Evolutionary conservation across 1,140 invertebrate genomes (phyloP), one percentile per base, ranked within the genome.

Genomic region (Harlomillsia oculata): DNA sequence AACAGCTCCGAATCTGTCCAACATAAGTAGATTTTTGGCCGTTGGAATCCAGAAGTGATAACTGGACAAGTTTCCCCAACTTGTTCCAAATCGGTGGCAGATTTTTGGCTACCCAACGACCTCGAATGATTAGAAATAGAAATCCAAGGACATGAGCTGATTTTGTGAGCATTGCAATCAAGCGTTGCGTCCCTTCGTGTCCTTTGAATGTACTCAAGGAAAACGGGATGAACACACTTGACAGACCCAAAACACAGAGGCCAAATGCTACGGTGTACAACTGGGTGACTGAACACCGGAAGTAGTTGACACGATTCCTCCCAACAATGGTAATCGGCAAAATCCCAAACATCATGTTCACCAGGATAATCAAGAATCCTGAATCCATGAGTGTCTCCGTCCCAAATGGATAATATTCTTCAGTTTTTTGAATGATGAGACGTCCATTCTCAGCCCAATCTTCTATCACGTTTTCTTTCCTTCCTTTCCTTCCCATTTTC

Each of bases 331-430:
- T 58, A 23, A 51, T 30, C 6, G 55, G 55, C 9, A 52, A 25
- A 8, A 52, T 25, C 26, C 48, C 56, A 30, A 52, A 41, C 11
- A 34, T 21, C 56, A 58, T 58, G 40, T 58, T 58, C 13, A 58
- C 18, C 26, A 58, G 30, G 18, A 58, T 45, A 2, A 58, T 28
- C 4, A 2, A 5, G 16, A 58, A 58, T 9, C 56, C 56, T 5
- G 30, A 21, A 16, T 25, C 3, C 49, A 58, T 58, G 1, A 58
- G 29, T 1, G 48, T 41, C 28, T 58, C 45, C 5, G 45, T 32
- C 21, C 45, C 36, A 20, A 48, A 4, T 20, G 45, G 45, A 32
- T 32, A 48, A 8, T 9, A 21, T 48, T 48, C 45, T 14, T 48
- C n/a, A 13, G 28, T 16, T 32, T 16, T 48, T 18, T 32, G 28